Evolutionary conservation across 1,140 invertebrate species (phyloP), one percentile per base, ranked within the genome.

Genomic region (Cylas formicarius): DNA sequence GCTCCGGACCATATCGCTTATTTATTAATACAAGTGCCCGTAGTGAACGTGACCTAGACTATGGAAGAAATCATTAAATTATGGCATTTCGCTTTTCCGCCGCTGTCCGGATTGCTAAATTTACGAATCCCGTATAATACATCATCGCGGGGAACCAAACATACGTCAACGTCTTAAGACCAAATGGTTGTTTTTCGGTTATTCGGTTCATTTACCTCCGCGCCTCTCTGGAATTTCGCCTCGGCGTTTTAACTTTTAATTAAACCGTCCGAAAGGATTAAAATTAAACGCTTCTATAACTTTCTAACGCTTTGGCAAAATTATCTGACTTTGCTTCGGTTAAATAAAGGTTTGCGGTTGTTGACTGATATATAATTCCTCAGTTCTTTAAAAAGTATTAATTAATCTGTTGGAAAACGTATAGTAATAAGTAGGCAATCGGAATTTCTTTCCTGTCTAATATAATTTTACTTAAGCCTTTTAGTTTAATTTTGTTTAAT

Each of bases 1-100:
- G 60, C 57, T 61, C 44, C 58, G 55, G 53, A 61, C 60, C 60
- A 62, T 62, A 62, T 62, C 60, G 58, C 50, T 58, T 61, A 62
- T 62, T 62, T 62, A 62, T 62, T 62, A 55, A 55, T 62, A 56
- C 60, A 59, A 57, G 55, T 62, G 55, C 50, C 55, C 49, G 58
- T 52, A 52, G 42, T 45, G 55, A 62, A 62, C 60, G 60, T 62
- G 60, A 62, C 58, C 57, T 56, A 59, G 57, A 59, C 58, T 56
- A 58, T 56, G 56, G 55, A 57, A 59, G 58, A 62, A 62, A 60
- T 59, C 58, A 55, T 44, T 57, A 56, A 60, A 58, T 62, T 62
- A 61, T 58, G 52, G 45, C 53, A 47, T 53, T 55, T 56, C 32
- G 45, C 38, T 50, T 53, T 48, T 48, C 37, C 37, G 21, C 28